phyloP scores from a whole-genome alignment of 2,113 vertebrate species.

The Catagonus wagneri region DNA sequence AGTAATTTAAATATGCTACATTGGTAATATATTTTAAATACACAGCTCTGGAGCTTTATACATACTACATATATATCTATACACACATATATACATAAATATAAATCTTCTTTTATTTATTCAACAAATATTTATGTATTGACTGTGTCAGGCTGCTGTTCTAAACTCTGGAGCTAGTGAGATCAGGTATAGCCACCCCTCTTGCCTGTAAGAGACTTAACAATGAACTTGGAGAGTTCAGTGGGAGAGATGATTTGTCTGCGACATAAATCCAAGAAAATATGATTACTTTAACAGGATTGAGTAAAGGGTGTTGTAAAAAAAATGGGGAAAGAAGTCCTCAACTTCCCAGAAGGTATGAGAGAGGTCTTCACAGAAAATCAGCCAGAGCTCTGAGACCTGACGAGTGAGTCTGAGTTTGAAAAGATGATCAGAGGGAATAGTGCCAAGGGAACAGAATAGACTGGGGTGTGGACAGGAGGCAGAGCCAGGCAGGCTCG shows the following conservation, averaged over 20 bases:
- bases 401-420: neutral
- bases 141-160: neutral
- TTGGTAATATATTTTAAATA: neutral
- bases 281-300: neutral
- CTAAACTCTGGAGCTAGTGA: neutral
- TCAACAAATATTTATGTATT: neutral
- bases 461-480: neutral
- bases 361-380: neutral
- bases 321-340: neutral
- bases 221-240: neutral
- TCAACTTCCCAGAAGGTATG: neutral
- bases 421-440: neutral
- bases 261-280: neutral
- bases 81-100: neutral
- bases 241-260: neutral
- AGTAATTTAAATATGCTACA: neutral
- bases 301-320: neutral
- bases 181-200: neutral
- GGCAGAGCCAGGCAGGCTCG: no score
- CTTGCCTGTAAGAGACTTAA: neutral
- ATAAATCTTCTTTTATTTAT: neutral
- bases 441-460: neutral
- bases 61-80: neutral
- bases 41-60: neutral
- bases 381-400: neutral